Conservation (phyloP, 2,113 vertebrate species). For the Toxotes jaculatrix region DNA sequence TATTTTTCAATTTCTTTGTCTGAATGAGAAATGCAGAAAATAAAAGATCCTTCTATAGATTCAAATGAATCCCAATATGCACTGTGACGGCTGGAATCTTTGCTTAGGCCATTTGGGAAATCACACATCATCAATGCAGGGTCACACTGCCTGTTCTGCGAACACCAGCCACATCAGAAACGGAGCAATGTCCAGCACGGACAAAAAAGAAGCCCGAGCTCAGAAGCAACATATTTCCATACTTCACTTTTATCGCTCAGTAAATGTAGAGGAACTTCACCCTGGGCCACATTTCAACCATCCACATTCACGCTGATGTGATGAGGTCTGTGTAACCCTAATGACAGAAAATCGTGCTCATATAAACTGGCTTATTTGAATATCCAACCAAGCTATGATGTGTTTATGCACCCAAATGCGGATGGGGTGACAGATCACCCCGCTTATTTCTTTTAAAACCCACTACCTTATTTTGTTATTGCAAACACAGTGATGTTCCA, state of each 20-base stretch:
- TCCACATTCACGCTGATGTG: neutral
- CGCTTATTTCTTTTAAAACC: neutral
- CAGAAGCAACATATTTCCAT: neutral
- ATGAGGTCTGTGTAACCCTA: neutral
- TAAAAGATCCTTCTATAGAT: neutral
- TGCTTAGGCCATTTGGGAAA: neutral
- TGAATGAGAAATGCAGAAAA: neutral
- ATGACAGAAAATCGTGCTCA: neutral
- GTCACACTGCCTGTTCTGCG: neutral
- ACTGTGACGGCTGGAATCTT: neutral
- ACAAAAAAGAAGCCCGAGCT: neutral
- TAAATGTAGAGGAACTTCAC: neutral
- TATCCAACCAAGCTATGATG: neutral
- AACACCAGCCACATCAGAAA: neutral
- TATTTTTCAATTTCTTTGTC: neutral
- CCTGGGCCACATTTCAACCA: neutral
- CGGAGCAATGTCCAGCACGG: neutral
- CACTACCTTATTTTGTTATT: neutral
- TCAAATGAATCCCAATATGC: neutral
- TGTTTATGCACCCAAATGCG: neutral
- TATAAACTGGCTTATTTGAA: constrained; percentile 4
- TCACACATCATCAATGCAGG: neutral
- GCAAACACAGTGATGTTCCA: neutral
- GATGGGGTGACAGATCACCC: neutral
- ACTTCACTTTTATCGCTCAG: neutral